Evolutionary conservation across 2,113 vertebrate species (phyloP), one percentile per base, ranked within the genome.

Genomic region (Hemichromis elongatus): DNA sequence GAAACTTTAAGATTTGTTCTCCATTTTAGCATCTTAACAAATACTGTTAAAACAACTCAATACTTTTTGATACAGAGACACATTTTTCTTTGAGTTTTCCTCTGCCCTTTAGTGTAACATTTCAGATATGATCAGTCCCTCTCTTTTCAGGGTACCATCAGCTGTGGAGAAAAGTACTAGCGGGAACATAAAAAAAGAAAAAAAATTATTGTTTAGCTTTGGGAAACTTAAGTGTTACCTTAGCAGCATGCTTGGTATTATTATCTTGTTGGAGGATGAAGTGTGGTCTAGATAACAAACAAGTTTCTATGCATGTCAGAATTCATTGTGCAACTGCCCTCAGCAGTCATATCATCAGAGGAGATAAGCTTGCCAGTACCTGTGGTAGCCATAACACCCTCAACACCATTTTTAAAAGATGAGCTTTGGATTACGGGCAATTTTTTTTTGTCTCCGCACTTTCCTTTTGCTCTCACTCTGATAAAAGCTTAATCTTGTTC

Each of bases 121-220:
- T 35, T n/a, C 59, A 63, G 33, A 63, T 37, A 63, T 21, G 33
- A 37, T 63, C 19, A 0, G 59, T 35, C 59, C 30, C 30, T 18
- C 30, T 63, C 30, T 2, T 63, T 35, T 35, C 30, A 63, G 18
- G 0, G 56, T 0, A 10, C 30, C 57, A 66, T 14, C 33, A 0
- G 18, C 33, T 66, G 0, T 40, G 35, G 61, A 40, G 33, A 19
- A 66, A 66, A 66, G 19, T 66, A 40, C 40, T 40, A 35, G n/a
- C 21, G 12, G 35, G 0, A 40, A 40, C 61, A 14, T 8, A 4
- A 21, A 66, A 63, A 63, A 61, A 63, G 37, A n/a, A 3, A 5
- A 63, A 63, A n/a, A 37, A 63, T 63, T 37, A 63, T 1, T 63
- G 21, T 66, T 1, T 66, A 66, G 61, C 11, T 40, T 66, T 5